Conservation (phyloP, 2,113 vertebrate genomes). For the Paramisgurnus dabryanus region DNA sequence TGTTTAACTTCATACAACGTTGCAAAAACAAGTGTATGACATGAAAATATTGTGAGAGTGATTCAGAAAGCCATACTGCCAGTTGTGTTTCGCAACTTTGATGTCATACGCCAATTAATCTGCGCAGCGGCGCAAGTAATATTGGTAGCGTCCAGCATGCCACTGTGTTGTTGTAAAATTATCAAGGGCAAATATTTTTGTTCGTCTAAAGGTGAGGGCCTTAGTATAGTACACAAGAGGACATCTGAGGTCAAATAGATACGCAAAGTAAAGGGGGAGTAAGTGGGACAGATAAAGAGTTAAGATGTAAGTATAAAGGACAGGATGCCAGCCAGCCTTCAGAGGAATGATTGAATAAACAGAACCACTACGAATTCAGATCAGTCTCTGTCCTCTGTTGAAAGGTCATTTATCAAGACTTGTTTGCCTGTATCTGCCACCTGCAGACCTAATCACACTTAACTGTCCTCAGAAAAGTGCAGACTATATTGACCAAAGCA, state of each 20-base stretch:
- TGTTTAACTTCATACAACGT: too few relatives aligned
- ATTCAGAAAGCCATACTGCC: too few relatives aligned
- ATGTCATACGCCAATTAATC: too few relatives aligned
- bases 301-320: not conserved
- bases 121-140: too few relatives aligned
- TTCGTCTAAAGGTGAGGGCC: slow-evolving; percentile 8
- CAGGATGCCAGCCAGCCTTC: slow-evolving; percentile 1
- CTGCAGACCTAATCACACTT: not conserved
- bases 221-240: slow-evolving; percentile 15
- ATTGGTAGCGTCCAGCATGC: too few relatives aligned
- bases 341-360: slow-evolving; percentile 17
- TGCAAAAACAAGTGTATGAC: too few relatives aligned
- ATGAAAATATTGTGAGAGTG: too few relatives aligned
- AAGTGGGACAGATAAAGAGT: not conserved
- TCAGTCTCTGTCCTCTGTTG: slow-evolving; percentile 27
- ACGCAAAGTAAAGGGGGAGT: not conserved
- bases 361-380: slow-evolving; percentile 35
- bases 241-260: not conserved
- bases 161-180: slow-evolving; percentile 6
- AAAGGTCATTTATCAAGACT: slow-evolving; percentile 25
- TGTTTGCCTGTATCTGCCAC: not conserved
- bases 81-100: too few relatives aligned
- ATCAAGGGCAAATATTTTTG: slow-evolving; percentile 29
- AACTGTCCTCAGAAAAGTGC: not conserved
- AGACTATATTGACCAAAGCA: not conserved